Evolutionary conservation across 2,797 vertebrate genomes (phyloP).

Genomic region (Anguilla megastoma): DNA sequence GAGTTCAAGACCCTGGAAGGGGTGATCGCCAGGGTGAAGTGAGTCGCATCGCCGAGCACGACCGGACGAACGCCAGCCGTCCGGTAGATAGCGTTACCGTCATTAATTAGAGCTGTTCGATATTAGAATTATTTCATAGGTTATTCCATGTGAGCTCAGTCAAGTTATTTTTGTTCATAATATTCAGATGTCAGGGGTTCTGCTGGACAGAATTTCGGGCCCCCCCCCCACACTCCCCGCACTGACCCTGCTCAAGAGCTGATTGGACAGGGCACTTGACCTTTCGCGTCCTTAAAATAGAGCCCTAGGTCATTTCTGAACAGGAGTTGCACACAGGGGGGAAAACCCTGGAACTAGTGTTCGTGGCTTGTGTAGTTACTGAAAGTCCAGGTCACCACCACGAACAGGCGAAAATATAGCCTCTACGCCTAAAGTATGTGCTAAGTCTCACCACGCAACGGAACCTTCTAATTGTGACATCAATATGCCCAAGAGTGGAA

Average conservation of each 20-base stretch:
- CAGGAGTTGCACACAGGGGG: background rate
- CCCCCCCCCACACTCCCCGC: background rate
- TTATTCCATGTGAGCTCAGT: too few species aligned
- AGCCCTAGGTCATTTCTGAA: background rate
- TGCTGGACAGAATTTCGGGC: background rate
- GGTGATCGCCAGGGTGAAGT: slow-evolving; percentile 88
- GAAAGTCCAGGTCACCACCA: background rate
- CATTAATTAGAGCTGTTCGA: background rate
- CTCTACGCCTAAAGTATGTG: background rate
- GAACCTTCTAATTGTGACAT: background rate
- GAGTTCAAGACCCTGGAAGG: slow-evolving; percentile 95
- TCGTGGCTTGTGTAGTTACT: background rate
- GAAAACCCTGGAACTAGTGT: background rate
- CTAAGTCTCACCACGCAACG: background rate
- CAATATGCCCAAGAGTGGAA: background rate
- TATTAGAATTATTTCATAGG: background rate
- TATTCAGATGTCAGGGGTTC: background rate
- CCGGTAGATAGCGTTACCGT: background rate
- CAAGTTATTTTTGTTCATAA: background rate
- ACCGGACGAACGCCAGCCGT: background rate
- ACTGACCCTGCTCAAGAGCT: background rate
- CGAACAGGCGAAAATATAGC: background rate
- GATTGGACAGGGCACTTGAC: background rate
- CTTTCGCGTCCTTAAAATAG: background rate
- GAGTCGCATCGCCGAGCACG: slow-evolving; percentile 48